Percentiles rank a stretch among this genome's conserved stretches.
Conservation (phyloP, 2,888 invertebrate genomes). For the Crematogaster levior region DNA sequence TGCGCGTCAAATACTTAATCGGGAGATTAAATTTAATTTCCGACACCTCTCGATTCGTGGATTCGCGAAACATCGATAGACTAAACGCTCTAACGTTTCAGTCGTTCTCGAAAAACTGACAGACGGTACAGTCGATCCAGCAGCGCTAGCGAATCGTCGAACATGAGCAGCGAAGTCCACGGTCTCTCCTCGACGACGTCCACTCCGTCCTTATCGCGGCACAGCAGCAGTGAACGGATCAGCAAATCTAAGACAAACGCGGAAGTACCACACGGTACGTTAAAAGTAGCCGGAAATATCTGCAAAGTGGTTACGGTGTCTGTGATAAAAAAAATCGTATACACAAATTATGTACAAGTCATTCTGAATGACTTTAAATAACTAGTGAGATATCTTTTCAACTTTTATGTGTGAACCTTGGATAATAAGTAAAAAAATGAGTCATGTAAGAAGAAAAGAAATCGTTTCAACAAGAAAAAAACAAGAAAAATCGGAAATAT, state of each 20-base stretch:
- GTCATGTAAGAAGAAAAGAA: not conserved
- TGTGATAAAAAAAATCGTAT: not conserved
- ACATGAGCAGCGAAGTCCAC: constrained; percentile 83
- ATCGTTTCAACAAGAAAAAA: not conserved
- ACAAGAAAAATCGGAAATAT: not conserved
- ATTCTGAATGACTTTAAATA: not conserved
- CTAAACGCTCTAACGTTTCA: constrained; percentile 64
- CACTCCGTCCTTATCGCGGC: constrained; percentile 87
- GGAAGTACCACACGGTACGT: constrained; percentile 70
- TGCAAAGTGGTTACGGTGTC: no score
- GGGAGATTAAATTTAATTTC: constrained; percentile 13
- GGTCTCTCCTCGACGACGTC: constrained; percentile 84
- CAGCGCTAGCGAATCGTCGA: constrained; percentile 84
- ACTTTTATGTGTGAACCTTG: not conserved
- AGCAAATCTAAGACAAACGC: constrained; percentile 77
- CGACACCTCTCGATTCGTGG: not conserved
- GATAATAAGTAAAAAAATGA: constrained; percentile 1
- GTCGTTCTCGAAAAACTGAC: constrained; percentile 81
- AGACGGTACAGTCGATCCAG: constrained; percentile 83
- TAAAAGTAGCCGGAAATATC: not conserved
- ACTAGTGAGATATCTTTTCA: not conserved
- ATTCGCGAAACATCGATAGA: constrained; percentile 9
- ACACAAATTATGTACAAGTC: not conserved
- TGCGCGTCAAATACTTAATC: not conserved
- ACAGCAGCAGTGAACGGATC: constrained; percentile 82